A percentile compares a stretch with the other conserved stretches of the same genome.
These are phyloP conservation scores for Polymixis lichenea DNA, from an alignment of 2,888 invertebrate genomes.

Conservation along the genomic window DNA sequence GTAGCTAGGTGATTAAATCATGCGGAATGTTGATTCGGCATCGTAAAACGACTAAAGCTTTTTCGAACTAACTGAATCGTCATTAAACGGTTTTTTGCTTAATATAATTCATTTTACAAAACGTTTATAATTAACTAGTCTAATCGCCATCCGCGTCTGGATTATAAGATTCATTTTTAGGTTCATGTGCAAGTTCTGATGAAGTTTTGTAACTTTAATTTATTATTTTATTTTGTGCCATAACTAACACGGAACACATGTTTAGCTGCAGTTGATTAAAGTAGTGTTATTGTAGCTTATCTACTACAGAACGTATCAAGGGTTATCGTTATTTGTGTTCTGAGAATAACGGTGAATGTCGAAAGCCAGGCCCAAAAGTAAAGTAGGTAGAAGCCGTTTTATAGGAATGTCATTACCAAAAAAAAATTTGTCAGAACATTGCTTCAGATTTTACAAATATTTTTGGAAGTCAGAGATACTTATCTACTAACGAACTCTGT, in stretches of 20 bases:
- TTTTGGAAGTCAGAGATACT: not conserved
- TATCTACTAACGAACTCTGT: not conserved
- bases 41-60: not conserved
- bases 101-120: too few relatives aligned
- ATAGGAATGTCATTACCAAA: too few relatives aligned
- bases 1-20: not conserved
- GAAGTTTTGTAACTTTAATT: not conserved
- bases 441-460: not conserved
- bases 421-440: too few relatives aligned
- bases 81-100: not conserved
- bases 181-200: not conserved
- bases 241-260: not conserved
- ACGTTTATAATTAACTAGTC: too few relatives aligned
- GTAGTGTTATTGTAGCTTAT: not conserved
- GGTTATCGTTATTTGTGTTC: not conserved
- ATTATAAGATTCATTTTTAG: not conserved
- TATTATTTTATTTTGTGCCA: not conserved
- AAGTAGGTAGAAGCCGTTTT: not conserved
- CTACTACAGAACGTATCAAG: not conserved
- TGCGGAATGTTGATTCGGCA: not conserved
- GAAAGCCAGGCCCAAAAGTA: not conserved
- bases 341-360: too few relatives aligned
- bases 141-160: not conserved
- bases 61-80: not conserved
- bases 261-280: too few relatives aligned